A percentile compares a stretch with the other conserved stretches of the same genome.
phyloP scores from a whole-genome alignment of 1,140 invertebrate species.

The Drosophila pandora region DNA sequence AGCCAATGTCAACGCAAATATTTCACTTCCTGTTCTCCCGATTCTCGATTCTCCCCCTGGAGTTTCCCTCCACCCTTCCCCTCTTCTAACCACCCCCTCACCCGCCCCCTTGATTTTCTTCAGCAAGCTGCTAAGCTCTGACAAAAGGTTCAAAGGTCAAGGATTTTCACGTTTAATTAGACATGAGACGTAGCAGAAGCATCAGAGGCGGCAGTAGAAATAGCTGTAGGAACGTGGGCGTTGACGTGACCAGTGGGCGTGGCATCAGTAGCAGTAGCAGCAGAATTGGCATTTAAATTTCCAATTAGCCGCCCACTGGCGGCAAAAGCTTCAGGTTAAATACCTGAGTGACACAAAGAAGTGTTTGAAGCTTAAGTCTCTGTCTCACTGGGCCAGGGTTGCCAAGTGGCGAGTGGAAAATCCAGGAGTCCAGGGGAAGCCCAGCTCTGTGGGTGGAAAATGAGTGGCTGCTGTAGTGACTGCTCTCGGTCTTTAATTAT shows the following conservation, averaged over 20 bases:
- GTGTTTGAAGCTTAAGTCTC: slow-evolving; percentile 41
- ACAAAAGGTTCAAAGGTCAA: slow-evolving; percentile 71
- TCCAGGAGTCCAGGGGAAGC: too few species aligned
- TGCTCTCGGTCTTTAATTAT: slow-evolving; percentile 40
- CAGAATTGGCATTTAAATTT: slow-evolving; percentile 45
- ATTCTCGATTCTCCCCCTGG: slow-evolving; percentile 22
- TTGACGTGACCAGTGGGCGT: slow-evolving; percentile 2
- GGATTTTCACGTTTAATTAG: slow-evolving; percentile 72
- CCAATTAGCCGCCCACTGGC: slow-evolving; percentile 39
- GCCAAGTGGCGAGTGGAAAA: slow-evolving; percentile 1
- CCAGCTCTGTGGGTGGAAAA: too few species aligned
- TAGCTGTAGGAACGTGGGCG: slow-evolving; percentile 25
- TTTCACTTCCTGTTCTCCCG: slow-evolving; percentile 72
- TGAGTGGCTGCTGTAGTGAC: too few species aligned
- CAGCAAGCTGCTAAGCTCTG: slow-evolving; percentile 7
- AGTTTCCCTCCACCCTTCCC: slow-evolving; percentile 17
- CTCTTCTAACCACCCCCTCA: slow-evolving; percentile 17
- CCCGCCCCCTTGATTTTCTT: slow-evolving; percentile 5
- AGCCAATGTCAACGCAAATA: slow-evolving; percentile 72
- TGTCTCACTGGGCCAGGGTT: background rate
- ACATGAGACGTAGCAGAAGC: slow-evolving; percentile 31
- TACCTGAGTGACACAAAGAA: slow-evolving; percentile 49
- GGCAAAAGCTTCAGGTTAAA: slow-evolving; percentile 30
- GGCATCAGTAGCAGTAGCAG: slow-evolving; percentile 12
- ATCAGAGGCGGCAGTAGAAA: background rate